Evolutionary conservation across 2,888 invertebrate species (phyloP).

Genomic region (Chrysolina americana): DNA sequence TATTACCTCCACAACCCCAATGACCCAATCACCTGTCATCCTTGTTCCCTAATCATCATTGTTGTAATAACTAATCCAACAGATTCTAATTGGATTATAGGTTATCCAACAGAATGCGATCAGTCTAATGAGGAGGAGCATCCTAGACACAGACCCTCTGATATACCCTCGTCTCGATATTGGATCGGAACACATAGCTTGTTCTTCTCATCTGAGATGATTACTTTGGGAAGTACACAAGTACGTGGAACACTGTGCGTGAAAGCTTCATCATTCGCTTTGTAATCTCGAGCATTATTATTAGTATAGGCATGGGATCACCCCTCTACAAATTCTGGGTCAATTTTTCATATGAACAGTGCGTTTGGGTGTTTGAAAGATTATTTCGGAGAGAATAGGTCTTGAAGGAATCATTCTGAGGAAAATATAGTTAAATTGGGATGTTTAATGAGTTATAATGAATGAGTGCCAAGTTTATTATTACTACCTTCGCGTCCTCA

Average conservation of each 20-base stretch:
- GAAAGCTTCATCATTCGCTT: background rate
- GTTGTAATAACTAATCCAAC: conserved; percentile 12
- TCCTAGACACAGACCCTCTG: background rate
- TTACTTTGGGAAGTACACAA: conserved; percentile 1
- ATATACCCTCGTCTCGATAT: conserved; percentile 5
- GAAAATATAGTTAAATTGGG: too few species aligned
- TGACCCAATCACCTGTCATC: background rate
- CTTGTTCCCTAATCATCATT: conserved; percentile 1
- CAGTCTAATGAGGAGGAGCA: conserved; percentile 14
- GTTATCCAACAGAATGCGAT: conserved; percentile 27
- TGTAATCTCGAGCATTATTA: conserved; percentile 6
- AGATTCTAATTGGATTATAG: conserved; percentile 19
- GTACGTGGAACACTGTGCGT: background rate
- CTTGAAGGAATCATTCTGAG: too few species aligned
- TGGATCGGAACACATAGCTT: conserved; percentile 10
- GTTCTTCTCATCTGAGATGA: conserved; percentile 5
- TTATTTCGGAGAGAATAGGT: too few species aligned
- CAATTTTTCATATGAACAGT: too few species aligned
- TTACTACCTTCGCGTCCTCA: too few species aligned
- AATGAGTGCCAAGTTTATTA: too few species aligned
- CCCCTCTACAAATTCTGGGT: conserved; percentile 17
- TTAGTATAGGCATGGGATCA: conserved; percentile 5
- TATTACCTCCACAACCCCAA: background rate
- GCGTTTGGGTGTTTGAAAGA: too few species aligned
- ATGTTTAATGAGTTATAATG: too few species aligned